These are phyloP conservation scores for Pachypanchax playfairii DNA, from an alignment of 2,113 vertebrate genomes.

Conservation along the genomic window DNA sequence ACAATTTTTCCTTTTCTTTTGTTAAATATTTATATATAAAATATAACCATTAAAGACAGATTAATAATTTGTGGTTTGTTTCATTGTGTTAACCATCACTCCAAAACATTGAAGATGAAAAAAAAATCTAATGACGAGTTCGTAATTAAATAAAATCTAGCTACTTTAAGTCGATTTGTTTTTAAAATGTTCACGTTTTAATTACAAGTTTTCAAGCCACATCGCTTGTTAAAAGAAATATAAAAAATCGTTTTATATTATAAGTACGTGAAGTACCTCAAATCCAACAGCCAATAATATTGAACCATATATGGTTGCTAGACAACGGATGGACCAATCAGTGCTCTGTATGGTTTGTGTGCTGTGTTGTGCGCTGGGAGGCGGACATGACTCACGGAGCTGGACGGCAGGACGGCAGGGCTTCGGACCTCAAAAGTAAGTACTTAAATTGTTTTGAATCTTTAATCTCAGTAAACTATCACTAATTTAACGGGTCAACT, in stretches of 20 bases:
- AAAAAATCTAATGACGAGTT: too few species aligned
- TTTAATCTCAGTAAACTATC: not conserved
- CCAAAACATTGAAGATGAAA: too few species aligned
- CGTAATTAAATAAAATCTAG: not conserved
- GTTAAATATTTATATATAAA: too few species aligned
- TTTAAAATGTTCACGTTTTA: not conserved
- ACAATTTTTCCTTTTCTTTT: not conserved
- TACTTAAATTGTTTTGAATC: not conserved
- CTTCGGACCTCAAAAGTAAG: too few species aligned
- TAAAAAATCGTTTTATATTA: not conserved
- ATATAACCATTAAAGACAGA: too few species aligned
- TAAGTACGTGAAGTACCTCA: not conserved
- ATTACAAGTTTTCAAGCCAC: not conserved
- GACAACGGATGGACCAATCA: slow-evolving; percentile 70
- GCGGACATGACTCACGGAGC: not conserved
- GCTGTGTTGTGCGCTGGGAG: not conserved
- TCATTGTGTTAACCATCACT: too few species aligned
- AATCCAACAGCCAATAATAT: slow-evolving; percentile 57
- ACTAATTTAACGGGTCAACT: not conserved
- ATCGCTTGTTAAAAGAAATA: not conserved
- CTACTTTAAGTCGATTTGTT: too few species aligned
- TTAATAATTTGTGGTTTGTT: too few species aligned
- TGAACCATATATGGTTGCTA: slow-evolving; percentile 66
- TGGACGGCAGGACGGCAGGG: not conserved
- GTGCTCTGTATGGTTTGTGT: slow-evolving; percentile 43